phyloP scores from a whole-genome alignment of 2,113 vertebrate species.

The Callospermophilus lateralis region DNA sequence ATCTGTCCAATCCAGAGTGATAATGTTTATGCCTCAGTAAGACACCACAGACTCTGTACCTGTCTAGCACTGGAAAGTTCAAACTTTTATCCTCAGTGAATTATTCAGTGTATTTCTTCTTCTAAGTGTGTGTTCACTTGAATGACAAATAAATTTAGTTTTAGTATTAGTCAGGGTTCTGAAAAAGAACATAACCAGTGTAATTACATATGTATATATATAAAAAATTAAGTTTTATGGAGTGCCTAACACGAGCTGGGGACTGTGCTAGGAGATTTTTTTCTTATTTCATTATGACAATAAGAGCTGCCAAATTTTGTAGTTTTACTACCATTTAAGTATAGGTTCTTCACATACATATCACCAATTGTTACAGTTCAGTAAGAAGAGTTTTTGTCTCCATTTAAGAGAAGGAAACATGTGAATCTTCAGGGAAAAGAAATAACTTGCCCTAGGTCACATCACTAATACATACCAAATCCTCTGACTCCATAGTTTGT shows the following conservation, averaged over 20 bases:
- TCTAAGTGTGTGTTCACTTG: not conserved
- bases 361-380: slow-evolving; percentile 44
- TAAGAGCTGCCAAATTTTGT: not conserved
- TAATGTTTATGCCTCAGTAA: not conserved
- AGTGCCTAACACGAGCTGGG: slow-evolving; percentile 26
- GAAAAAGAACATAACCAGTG: not conserved
- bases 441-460: slow-evolving; percentile 4
- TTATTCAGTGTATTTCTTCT: not conserved
- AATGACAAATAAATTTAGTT: not conserved
- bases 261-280: not conserved
- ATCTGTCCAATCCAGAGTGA: not conserved
- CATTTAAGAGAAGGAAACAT: slow-evolving; percentile 2
- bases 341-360: slow-evolving; percentile 3
- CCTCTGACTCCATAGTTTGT: not conserved
- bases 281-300: slow-evolving; percentile 34
- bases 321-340: not conserved
- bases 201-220: not conserved
- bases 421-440: not conserved
- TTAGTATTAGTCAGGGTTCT: not conserved
- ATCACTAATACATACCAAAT: not conserved
- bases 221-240: slow-evolving; percentile 53
- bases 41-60: not conserved
- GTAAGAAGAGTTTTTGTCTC: not conserved
- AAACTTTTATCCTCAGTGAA: not conserved
- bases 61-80: not conserved